A percentile compares a stretch with the other conserved stretches of the same genome.
phyloP scores from a whole-genome alignment of 1,140 invertebrate genomes.

The Hydropsyche tenuis region DNA sequence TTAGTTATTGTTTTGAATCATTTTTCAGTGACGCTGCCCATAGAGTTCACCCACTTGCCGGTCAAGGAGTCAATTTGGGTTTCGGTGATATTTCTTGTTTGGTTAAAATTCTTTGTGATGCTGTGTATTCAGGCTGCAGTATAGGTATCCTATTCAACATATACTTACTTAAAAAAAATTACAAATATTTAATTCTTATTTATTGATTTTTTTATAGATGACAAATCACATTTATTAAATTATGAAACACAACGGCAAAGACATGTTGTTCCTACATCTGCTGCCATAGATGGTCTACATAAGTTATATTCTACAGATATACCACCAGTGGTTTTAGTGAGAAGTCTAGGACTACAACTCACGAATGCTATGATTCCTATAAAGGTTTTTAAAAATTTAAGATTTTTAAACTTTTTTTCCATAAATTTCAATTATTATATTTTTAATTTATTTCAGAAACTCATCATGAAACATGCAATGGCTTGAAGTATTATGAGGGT shows the following conservation, averaged over 20 bases:
- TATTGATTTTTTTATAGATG: constrained; percentile 57
- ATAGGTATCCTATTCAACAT: no score
- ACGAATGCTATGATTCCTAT: constrained; percentile 79
- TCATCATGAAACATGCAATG: constrained; percentile 47
- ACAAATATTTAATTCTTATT: no score
- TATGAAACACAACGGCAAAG: constrained; percentile 88
- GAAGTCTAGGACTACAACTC: constrained; percentile 86
- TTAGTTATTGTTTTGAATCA: background rate
- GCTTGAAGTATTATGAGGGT: constrained; percentile 1
- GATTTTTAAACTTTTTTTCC: background rate
- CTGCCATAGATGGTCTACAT: constrained; percentile 87
- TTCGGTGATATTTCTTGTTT: constrained; percentile 89
- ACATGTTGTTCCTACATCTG: constrained; percentile 87
- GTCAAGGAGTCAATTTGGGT: constrained; percentile 97
- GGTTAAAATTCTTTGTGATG: constrained; percentile 71
- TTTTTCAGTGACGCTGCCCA: constrained; percentile 89
- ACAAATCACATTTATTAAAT: constrained; percentile 72
- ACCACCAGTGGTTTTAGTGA: constrained; percentile 78
- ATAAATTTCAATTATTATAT: constrained; percentile 11
- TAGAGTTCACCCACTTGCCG: constrained; percentile 94
- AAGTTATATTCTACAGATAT: constrained; percentile 81
- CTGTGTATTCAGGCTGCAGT: constrained; percentile 74
- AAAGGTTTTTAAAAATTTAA: no score
- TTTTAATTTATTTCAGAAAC: constrained; percentile 43
- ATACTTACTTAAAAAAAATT: no score